Base-by-base conservation (phyloP, 2,113 vertebrate species). In the Chaetops frenatus region DNA sequence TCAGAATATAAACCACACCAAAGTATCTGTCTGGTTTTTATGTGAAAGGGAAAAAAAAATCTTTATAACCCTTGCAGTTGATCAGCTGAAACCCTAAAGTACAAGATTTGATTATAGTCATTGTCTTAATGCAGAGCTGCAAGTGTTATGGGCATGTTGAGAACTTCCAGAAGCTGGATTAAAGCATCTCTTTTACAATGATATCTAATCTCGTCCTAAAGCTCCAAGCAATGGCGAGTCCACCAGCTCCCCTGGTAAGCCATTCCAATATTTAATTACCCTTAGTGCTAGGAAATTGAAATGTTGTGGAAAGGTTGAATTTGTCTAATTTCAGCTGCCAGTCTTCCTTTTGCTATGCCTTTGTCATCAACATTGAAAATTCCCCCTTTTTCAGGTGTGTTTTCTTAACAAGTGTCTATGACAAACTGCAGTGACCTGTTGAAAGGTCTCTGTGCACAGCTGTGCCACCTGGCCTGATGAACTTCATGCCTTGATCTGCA, bases 161-260 rank as follows among this genome's bases (percentile, higher is more conserved):
- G 94, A 96, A 95, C 96, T 96, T 96, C 96, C 96, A 96, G 96
- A 96, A 97, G 94, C 95, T 97, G 96, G 96, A 97, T 95, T 97
- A 97, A 95, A 97, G 96, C 96, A 97, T 94, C 95, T 95, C 94
- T 96, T 97, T 97, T 97, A 96, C 95, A 97, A 96, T 97, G 96
- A 95, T 96, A 95, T 96, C 91, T 97, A 97, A 95, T 95, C 94
- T 96, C 96, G 11, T 97, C 96, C 95, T 97, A 97, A 97, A 96
- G 94, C 95, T 97, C 95, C 95, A 95, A 97, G 96, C 96, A 92
- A 97, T 97, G 96, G 96, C 95, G 89, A 97, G 96, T 95, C 96
- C 96, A 92, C 91, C 94, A 93, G 95, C 96, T 97, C 95, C 95
- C 96, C 91, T 96, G 96, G 96, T 97, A 97, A 97, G 96, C 96